Percentiles rank a stretch among this genome's conserved stretches.
phyloP scores from a whole-genome alignment of 1,140 invertebrate species.

The Nephila pilipes region DNA sequence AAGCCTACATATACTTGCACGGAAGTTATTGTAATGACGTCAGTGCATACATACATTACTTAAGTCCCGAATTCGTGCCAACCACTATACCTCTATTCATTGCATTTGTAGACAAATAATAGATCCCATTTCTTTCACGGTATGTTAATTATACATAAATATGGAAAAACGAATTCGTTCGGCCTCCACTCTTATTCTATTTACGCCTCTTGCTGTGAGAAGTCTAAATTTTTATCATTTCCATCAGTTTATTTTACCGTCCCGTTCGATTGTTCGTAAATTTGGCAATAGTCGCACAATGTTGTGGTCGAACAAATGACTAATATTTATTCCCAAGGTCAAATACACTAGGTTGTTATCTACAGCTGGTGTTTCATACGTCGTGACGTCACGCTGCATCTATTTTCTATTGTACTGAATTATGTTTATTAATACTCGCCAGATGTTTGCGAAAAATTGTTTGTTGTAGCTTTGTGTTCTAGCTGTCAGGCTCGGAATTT shows the following conservation, averaged over 20 bases:
- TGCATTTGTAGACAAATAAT: too few relatives aligned
- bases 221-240: neutral
- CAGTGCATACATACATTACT: too few relatives aligned
- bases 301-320: neutral
- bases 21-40: too few relatives aligned
- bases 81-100: too few relatives aligned
- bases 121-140: too few relatives aligned
- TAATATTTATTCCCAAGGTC: constrained; percentile 38
- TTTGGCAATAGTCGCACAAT: neutral
- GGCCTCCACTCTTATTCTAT: too few relatives aligned
- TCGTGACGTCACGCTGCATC: constrained; percentile 33
- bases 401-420: constrained; percentile 13
- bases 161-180: too few relatives aligned
- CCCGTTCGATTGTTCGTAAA: constrained; percentile 16
- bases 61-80: too few relatives aligned
- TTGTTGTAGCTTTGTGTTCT: neutral
- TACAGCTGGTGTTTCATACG: constrained; percentile 43
- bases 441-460: constrained; percentile 29
- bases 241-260: neutral
- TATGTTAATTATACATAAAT: too few relatives aligned
- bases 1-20: too few relatives aligned
- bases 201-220: neutral
- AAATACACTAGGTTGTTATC: neutral
- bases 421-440: constrained; percentile 40
- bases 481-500: neutral